Evolutionary conservation across 2,888 invertebrate species (phyloP), one percentile per base, ranked within the genome.

Genomic region (Oscheius myriophilus): DNA sequence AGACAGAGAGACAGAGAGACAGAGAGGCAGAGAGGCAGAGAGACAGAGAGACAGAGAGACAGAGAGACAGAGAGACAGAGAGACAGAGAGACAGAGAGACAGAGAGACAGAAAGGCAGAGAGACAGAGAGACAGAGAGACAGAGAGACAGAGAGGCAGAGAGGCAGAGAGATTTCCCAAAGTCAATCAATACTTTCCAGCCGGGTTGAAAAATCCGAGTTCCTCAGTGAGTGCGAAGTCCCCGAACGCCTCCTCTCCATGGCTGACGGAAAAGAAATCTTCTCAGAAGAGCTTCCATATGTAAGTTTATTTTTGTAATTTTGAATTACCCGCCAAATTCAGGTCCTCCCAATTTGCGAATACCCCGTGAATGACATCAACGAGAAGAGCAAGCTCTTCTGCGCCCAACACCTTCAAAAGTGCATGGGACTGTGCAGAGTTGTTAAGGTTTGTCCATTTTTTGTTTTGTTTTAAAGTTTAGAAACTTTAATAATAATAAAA

Each of bases 291-390:
- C 69, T 75, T 25, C 74, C 78, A 42, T 83, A 83, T 68, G 85
- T 85, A 21, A 70, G 81, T 73, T 33, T n/a, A n/a, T n/a, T 21
- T 18, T 42, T 25, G 21, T 21, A 41, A n/a, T n/a, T 45, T 45
- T 16, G 33, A 46, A 7, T 41, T 26, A 2, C 14, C 11, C 45
- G 14, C 49, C 33, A 23, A 52, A 61, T 81, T 57, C 70, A 85
- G 86, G 82, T 86, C 3, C 69, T 78, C 14, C 86, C 86, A 4
- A 76, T 86, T 26, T 71, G 77, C 14, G 80, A 79, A 51, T 82
- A 82, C 62, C 81, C 81, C 6, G 57, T 84, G 33, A 75, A 75
- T 39, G 84, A 84, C 39, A 79, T 86, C 39, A 86, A 86, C 71
- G 83, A 85, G n/a, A 73, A 78, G 52, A 84, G 84, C 43, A 76